Evolutionary conservation across 1,140 invertebrate species (phyloP).

Genomic region (Lasaia peninsularis): DNA sequence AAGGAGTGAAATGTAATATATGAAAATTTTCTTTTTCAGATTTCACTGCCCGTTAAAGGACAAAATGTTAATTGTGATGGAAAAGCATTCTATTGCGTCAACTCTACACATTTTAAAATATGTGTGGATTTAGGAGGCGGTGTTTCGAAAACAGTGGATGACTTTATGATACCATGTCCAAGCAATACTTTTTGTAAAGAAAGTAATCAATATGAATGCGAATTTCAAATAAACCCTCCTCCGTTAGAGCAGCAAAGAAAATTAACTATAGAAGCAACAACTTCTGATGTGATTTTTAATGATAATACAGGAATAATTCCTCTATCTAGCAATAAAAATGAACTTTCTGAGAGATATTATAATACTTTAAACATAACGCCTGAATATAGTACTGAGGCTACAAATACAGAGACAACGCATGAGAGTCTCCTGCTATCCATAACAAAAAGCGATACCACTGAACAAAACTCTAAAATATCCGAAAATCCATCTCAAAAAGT

Average conservation of each 20-base stretch:
- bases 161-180: conserved; percentile 58
- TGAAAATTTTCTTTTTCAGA: conserved; percentile 6
- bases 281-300: not conserved
- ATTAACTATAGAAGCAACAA: conserved; percentile 17
- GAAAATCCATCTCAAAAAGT: not conserved
- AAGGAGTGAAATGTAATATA: no score
- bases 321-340: not conserved
- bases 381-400: not conserved
- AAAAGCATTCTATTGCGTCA: conserved; percentile 66
- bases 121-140: conserved; percentile 67
- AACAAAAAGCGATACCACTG: not conserved
- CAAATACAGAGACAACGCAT: not conserved
- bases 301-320: not conserved
- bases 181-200: conserved; percentile 42
- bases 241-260: conserved; percentile 15
- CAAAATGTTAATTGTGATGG: conserved; percentile 58
- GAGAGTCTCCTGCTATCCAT: not conserved
- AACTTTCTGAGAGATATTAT: not conserved
- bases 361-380: not conserved
- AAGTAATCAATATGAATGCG: conserved; percentile 61
- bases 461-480: not conserved
- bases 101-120: conserved; percentile 70
- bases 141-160: conserved; percentile 53
- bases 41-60: conserved; percentile 14
- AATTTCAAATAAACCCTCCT: conserved; percentile 40